Evolutionary conservation across 2,113 vertebrate genomes (phyloP).

Genomic region (Eira barbara): DNA sequence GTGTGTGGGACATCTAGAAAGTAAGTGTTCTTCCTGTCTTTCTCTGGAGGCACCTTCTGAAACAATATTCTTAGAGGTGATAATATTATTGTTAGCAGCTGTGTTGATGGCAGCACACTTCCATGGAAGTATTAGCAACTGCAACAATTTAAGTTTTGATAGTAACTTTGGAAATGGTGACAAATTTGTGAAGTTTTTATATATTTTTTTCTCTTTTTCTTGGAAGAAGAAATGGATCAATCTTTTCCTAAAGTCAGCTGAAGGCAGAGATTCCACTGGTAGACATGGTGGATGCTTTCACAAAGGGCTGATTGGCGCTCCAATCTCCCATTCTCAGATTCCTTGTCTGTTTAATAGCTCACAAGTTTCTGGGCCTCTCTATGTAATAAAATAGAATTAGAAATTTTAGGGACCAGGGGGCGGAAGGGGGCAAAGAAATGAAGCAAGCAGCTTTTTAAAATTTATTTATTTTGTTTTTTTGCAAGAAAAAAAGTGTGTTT

Average conservation of each 20-base stretch:
- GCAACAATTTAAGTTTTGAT: background rate
- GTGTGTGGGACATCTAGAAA: background rate
- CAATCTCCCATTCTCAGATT: background rate
- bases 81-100: background rate
- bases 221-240: background rate
- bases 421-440: background rate
- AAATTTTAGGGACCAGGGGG: background rate
- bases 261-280: background rate
- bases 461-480: background rate
- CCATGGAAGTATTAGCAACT: background rate
- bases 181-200: background rate
- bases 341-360: background rate
- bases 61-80: background rate
- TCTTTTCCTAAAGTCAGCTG: background rate
- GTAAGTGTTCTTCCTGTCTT: background rate
- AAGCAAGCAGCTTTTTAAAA: background rate
- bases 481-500: background rate
- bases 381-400: background rate
- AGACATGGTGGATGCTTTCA: background rate
- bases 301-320: background rate
- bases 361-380: background rate
- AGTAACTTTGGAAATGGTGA: background rate
- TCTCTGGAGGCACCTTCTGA: background rate
- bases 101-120: background rate
- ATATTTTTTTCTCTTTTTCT: background rate